Conservation (phyloP, 2,888 invertebrate species). For the Galerucella nymphaeae region DNA sequence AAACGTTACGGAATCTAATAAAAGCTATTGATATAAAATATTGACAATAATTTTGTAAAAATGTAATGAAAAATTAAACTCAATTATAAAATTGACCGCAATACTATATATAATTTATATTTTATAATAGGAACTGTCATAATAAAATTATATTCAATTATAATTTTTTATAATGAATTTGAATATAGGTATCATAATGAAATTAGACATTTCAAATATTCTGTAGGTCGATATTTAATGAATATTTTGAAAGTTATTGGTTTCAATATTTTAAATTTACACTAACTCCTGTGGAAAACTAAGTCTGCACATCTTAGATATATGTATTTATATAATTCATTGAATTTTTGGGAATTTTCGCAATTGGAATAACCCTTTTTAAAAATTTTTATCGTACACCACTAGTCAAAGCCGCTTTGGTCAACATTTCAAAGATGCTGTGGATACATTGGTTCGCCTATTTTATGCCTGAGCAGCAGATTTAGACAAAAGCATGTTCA, state of each 20-base stretch:
- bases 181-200: background rate
- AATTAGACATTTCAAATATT: background rate
- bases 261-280: no score
- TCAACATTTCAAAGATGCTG: no score
- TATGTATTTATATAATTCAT: no score
- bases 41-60: constrained; percentile 6
- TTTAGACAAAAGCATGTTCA: no score
- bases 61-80: constrained; percentile 22
- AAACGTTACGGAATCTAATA: constrained; percentile 12
- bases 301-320: no score
- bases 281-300: no score
- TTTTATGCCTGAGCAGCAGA: no score
- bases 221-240: background rate
- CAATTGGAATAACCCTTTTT: no score
- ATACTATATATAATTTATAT: constrained; percentile 14
- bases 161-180: background rate
- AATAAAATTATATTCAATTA: constrained; percentile 4
- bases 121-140: background rate
- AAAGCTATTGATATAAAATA: constrained; percentile 18
- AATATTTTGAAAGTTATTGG: background rate
- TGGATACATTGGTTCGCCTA: no score
- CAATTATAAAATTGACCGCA: constrained; percentile 24
- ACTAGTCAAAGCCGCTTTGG: no score
- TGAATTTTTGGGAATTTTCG: no score
- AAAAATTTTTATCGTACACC: no score